Evolutionary conservation across 1,140 invertebrate species (phyloP).

Genomic region (Tetramorium simillimum): DNA sequence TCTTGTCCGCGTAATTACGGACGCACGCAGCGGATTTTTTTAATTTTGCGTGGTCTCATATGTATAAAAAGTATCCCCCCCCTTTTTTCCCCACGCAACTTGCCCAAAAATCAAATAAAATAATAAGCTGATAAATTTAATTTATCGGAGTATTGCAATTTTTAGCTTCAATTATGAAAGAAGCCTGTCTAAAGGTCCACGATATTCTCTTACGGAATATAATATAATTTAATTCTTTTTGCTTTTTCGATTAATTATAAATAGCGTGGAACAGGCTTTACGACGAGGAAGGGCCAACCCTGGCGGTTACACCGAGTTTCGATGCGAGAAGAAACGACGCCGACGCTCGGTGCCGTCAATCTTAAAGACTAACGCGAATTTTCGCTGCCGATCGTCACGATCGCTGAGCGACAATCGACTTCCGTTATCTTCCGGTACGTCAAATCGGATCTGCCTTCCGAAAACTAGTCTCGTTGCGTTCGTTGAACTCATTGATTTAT

Average conservation of each 20-base stretch:
- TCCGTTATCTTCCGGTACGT: neutral
- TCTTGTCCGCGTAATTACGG: neutral
- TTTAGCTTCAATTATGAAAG: neutral
- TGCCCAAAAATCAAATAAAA: neutral
- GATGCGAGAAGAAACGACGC: constrained; percentile 4
- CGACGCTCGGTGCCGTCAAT: constrained; percentile 2
- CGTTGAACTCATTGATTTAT: neutral
- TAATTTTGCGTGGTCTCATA: neutral
- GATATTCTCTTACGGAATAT: neutral
- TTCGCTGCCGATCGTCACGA: neutral
- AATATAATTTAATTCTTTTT: neutral
- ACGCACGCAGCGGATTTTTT: neutral
- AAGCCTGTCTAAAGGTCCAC: neutral
- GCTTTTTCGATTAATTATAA: neutral
- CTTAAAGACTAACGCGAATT: neutral
- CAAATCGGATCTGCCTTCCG: neutral
- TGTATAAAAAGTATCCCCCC: too few species aligned
- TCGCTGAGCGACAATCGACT: neutral
- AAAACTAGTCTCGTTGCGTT: neutral
- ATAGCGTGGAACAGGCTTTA: neutral
- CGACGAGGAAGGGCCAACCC: neutral
- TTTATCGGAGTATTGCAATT: too few species aligned
- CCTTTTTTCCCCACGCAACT: too few species aligned
- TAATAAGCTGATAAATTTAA: neutral
- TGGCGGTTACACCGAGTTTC: neutral